phyloP scores from a whole-genome alignment of 2,888 invertebrate species.

The Scaptomyza parva region DNA sequence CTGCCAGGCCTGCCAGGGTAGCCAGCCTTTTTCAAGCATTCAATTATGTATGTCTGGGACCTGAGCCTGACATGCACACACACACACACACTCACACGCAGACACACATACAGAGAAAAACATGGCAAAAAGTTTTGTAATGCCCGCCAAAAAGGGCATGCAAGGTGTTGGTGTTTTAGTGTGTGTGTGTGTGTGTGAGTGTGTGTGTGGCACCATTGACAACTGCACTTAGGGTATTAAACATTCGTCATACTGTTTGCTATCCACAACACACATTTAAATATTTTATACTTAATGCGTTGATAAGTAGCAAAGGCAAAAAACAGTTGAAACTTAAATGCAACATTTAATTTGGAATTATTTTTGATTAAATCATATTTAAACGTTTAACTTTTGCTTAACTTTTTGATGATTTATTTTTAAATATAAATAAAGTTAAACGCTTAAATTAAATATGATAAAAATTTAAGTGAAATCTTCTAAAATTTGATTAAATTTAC shows the following conservation, averaged over 20 bases:
- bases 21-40: conserved; percentile 78
- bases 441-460: too few species aligned
- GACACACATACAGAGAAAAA: conserved; percentile 58
- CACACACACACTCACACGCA: conserved; percentile 35
- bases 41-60: conserved; percentile 78
- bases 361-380: neutral
- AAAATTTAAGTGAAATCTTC: too few species aligned
- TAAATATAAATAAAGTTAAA: too few species aligned
- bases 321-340: neutral
- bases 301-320: neutral
- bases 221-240: conserved; percentile 59
- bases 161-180: conserved; percentile 77
- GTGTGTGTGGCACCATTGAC: conserved; percentile 42
- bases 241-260: conserved; percentile 36
- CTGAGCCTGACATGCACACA: conserved; percentile 75
- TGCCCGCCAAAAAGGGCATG: conserved; percentile 76
- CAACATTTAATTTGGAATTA: neutral
- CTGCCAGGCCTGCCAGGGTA: conserved; percentile 41
- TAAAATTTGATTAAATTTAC: too few species aligned
- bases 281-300: neutral
- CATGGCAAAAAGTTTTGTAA: conserved; percentile 79
- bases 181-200: conserved; percentile 64
- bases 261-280: conserved; percentile 13
- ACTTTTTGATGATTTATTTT: too few species aligned
- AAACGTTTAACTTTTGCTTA: too few species aligned